Evolutionary conservation across 2,888 invertebrate species (phyloP), one percentile per base, ranked within the genome.

Genomic region (Drosophila ustulata): DNA sequence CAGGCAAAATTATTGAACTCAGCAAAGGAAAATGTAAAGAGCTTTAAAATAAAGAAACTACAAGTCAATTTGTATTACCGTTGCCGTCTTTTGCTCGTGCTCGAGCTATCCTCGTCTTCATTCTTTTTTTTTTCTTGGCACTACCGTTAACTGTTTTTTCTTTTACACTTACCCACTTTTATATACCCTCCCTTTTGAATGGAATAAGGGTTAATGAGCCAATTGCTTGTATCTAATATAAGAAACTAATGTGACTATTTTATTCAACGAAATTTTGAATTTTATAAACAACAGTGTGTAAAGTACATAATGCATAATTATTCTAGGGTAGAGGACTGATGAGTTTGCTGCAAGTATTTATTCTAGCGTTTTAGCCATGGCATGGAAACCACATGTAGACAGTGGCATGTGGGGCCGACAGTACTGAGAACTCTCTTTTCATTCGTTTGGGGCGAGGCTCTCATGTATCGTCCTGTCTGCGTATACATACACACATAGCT

Each of bases 1-100:
- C 71, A 63, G 56, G 66, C 50, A 57, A 79, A 82, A 83, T 73
- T 82, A 84, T 81, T 79, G 75, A 71, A 81, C 70, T 73, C 71
- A 70, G 46, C 59, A 71, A 53, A 63, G 72, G 55, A 50, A 72
- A 74, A 53, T 51, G 46, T 66, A 52, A 64, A 66, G 58, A 61
- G 55, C 41, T 3, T 28, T 47, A 50, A 74, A 79, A 66, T 57
- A 67, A 75, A 64, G 32, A 56, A 79, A 74, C 74, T 82, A 74
- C 65, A 58, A 88, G 84, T 86, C 84, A 86, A 87, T 88, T 86
- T 86, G 76, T 78, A 75, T 80, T 75, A 67, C 61, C 53, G 55
- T 61, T 67, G 68, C 45, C 57, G 7, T 46, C 57, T 56, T 25
- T 37, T 49, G 11, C 46, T 30, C 43, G 37, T 55, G 41, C n/a